Base-by-base conservation (phyloP, 2,797 vertebrate genomes). In the Clarias platycephalus region DNA sequence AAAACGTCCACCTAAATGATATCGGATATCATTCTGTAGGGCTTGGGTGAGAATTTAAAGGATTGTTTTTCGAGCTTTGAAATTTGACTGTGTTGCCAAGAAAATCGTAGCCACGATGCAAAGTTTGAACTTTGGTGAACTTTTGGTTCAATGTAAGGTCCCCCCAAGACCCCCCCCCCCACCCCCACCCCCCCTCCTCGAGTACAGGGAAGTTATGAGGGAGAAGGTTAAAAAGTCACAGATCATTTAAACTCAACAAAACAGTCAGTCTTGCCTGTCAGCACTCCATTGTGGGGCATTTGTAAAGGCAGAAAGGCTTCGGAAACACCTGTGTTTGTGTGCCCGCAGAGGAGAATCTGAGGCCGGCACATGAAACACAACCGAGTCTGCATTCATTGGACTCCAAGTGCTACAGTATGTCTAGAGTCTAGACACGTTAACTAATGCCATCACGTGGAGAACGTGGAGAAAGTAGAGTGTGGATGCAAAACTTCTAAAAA, bases 321-420 rank as follows among this genome's bases (percentile, higher is more conserved):
- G 88, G 90, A 91, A 90, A 88, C 90, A 91, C 90, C 90, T 91
- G 90, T 90, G 89, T 89, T 90, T 90, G 89, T 87, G 81, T 86
- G 86, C 82, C 81, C 58, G 77, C 82, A 66, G 85, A 83, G 86
- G 81, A 85, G 87, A 86, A 85, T 75, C 83, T 75, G 85, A 86
- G 78, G 83, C 83, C 83, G 88, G 85, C 64, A 76, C 57, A 82
- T 85, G 81, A 84, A 89, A 88, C 87, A 87, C 85, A 86, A 87
- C 68, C 75, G 28, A 84, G 62, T 78, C 60, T 79, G 81, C 40
- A 77, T 83, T 82, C 74, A 83, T 60, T 81, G 82, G 70, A 89
- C 18, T 78, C 76, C 80, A 83, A 76, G 28, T 80, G 62, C 62
- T 40, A n/a, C n/a, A n/a, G n/a, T n/a, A 58, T 58, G 62, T 72